These are phyloP conservation scores for Spondyliosoma cantharus DNA, from an alignment of 2,797 vertebrate genomes.

Conservation along the genomic window DNA sequence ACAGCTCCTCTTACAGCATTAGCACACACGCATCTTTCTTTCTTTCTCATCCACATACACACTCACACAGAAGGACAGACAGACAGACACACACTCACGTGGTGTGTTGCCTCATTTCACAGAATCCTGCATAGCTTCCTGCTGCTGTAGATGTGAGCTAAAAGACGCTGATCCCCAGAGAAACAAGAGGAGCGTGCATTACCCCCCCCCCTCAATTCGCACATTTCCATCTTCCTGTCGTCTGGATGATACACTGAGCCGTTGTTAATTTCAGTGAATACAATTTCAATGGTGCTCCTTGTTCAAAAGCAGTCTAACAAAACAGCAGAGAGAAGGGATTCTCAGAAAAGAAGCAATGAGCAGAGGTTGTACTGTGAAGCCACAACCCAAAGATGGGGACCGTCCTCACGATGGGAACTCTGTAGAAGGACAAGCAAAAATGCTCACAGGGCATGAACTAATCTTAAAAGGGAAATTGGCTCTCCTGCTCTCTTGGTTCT, in stretches of 20 bases:
- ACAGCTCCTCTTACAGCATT: not conserved
- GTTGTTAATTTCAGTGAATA: slow-evolving; percentile 10
- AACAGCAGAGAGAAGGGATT: not conserved
- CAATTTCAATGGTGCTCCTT: not conserved
- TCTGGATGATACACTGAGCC: slow-evolving; percentile 16
- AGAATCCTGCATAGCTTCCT: slow-evolving; percentile 55
- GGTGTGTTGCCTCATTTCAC: slow-evolving; percentile 49
- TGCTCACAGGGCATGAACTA: slow-evolving; percentile 6
- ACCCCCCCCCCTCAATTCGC: slow-evolving; percentile 21
- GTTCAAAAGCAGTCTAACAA: slow-evolving; percentile 4
- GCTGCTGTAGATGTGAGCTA: slow-evolving; percentile 50
- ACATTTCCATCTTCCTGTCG: slow-evolving; percentile 53
- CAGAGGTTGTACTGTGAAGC: not conserved
- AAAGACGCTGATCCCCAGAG: slow-evolving; percentile 60
- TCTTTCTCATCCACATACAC: not conserved
- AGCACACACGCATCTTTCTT: not conserved
- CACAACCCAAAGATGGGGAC: slow-evolving; percentile 28
- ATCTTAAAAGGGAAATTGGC: slow-evolving; percentile 44
- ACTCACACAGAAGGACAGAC: not conserved
- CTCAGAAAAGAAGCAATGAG: not conserved
- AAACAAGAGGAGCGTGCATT: slow-evolving; percentile 25
- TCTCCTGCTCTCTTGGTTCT: slow-evolving; percentile 31
- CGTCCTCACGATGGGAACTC: slow-evolving; percentile 25
- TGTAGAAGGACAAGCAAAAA: not conserved
- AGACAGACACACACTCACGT: not conserved